Conservation (phyloP, 2,113 vertebrate genomes). For the Megaceryle torquata region DNA sequence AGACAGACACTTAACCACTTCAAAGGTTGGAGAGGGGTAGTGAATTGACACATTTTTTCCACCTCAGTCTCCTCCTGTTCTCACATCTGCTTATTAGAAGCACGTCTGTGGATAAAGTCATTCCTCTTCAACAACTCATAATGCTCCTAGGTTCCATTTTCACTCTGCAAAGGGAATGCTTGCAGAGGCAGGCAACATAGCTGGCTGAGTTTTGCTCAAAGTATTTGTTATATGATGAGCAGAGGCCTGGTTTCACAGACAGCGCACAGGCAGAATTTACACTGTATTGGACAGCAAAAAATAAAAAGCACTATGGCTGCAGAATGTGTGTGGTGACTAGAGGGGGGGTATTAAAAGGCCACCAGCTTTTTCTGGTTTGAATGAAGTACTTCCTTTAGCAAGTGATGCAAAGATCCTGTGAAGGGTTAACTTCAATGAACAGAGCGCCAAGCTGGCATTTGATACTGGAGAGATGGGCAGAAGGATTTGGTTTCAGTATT, state of each 20-base stretch:
- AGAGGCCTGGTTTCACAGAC: not conserved
- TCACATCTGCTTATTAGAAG: not conserved
- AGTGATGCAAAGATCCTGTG: not conserved
- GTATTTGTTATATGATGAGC: not conserved
- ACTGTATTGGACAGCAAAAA: not conserved
- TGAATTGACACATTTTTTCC: not conserved
- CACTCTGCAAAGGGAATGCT: not conserved
- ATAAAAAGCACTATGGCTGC: not conserved
- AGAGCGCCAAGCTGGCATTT: not conserved
- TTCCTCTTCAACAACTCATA: not conserved
- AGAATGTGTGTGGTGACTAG: not conserved
- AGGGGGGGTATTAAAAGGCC: not conserved
- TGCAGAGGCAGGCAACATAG: not conserved
- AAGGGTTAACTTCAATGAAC: not conserved
- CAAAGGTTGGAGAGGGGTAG: not conserved
- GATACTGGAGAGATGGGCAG: not conserved
- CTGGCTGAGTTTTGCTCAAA: not conserved
- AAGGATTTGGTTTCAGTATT: not conserved
- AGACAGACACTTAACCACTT: not conserved
- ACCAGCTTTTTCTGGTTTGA: not conserved
- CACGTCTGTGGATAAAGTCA: not conserved
- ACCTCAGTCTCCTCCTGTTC: not conserved
- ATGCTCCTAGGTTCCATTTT: not conserved
- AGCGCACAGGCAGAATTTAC: not conserved
- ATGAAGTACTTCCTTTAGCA: not conserved